A percentile compares a stretch with the other conserved stretches of the same genome.
phyloP scores from a whole-genome alignment of 2,113 vertebrate genomes.

The Colaptes auratus region DNA sequence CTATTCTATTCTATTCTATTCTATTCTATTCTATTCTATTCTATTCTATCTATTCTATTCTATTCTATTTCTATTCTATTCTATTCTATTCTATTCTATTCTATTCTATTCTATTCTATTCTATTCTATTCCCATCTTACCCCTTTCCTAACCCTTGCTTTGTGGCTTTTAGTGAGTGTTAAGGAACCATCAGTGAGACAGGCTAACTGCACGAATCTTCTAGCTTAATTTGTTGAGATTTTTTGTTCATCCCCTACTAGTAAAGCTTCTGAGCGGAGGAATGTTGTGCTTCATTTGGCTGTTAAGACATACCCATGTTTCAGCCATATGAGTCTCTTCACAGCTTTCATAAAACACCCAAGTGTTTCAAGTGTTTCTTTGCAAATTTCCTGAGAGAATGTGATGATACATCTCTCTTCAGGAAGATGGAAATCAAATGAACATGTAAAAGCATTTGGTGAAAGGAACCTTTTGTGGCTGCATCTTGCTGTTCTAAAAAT shows the following conservation, averaged over 20 bases:
- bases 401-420: background rate
- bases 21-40: too few relatives aligned
- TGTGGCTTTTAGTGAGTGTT: background rate
- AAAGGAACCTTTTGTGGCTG: slow-evolving; percentile 29
- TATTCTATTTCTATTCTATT: too few relatives aligned
- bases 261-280: background rate
- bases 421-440: slow-evolving; percentile 37
- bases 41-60: too few relatives aligned
- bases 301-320: background rate
- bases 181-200: background rate
- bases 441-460: background rate
- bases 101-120: too few relatives aligned
- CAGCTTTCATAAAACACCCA: background rate
- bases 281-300: background rate
- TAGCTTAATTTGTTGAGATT: background rate
- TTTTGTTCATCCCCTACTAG: background rate
- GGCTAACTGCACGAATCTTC: background rate
- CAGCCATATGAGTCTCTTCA: background rate
- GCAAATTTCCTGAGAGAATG: background rate
- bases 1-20: too few relatives aligned
- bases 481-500: slow-evolving; percentile 38
- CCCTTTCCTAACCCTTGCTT: background rate
- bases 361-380: background rate
- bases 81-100: too few relatives aligned
- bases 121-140: too few relatives aligned